Conservation (phyloP, 2,797 vertebrate genomes). For the Xyrichtys novacula region DNA sequence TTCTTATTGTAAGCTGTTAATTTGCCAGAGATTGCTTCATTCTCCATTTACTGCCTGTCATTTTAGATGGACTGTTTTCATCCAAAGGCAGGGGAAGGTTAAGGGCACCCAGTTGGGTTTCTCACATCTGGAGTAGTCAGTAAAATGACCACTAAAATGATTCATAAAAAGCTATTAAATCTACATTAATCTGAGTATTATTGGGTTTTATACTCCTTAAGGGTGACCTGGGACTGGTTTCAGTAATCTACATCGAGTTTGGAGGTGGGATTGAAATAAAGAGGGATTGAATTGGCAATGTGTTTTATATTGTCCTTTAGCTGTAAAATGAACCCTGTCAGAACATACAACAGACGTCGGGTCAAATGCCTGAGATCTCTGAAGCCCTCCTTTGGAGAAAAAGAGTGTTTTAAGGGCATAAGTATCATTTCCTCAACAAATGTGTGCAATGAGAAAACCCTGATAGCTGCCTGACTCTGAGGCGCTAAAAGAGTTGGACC, state of each 20-base stretch:
- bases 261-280: not conserved
- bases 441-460: slow-evolving; percentile 46
- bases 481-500: slow-evolving; percentile 62
- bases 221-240: slow-evolving; percentile 1
- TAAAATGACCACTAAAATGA: no score
- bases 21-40: no score
- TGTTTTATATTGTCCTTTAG: slow-evolving; percentile 1
- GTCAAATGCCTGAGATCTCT: slow-evolving; percentile 22
- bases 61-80: no score
- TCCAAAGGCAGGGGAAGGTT: no score
- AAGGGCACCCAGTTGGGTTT: no score
- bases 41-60: no score
- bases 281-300: not conserved
- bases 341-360: slow-evolving; percentile 1
- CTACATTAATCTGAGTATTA: no score
- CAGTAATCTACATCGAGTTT: slow-evolving; percentile 23
- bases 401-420: slow-evolving; percentile 44
- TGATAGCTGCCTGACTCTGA: slow-evolving; percentile 40
- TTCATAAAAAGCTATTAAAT: no score
- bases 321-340: slow-evolving; percentile 5
- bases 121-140: no score
- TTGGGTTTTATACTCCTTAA: no score
- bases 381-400: slow-evolving; percentile 7
- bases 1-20: no score
- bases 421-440: slow-evolving; percentile 64